Base-by-base conservation (phyloP, 2,888 invertebrate genomes). In the Platycheirus albimanus region DNA sequence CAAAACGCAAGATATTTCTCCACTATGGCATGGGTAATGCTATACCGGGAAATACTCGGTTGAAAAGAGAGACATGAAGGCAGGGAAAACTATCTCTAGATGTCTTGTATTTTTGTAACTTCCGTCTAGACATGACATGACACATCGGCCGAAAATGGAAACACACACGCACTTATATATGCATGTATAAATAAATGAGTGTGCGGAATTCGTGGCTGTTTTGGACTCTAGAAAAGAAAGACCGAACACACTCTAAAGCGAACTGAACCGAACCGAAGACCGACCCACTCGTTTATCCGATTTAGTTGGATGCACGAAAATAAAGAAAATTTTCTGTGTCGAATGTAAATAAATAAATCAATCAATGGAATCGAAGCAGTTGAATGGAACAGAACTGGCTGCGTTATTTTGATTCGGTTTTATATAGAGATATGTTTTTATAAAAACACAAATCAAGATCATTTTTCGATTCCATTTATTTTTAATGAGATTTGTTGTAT, bases 91-190 rank as follows among this genome's bases (percentile, higher is more conserved):
- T 64, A 72, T 41, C 78, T 78, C 80, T 76, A 52, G 75, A 61
- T 67, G 67, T 58, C 78, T 83, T 72, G 72, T 83, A 83, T 83
- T 78, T 78, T 63, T 74, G 56, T 74, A 78, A 83, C 83, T 83
- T 83, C 83, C 83, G 83, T 83, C 83, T 83, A 83, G 83, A 83
- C 83, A 69, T 61, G 81, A 81, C 83, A 78, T 83, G 83, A 83
- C 83, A 83, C 83, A 83, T 78, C 78, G 64, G 61, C 72, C 83
- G 72, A 83, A 83, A 83, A 83, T 83, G 83, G 83, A 69, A 69
- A 56, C 67, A 67, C 24, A 45, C 20, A 38, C 24, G 49, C 30
- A 47, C 38, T n/a, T n/a, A n/a, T n/a, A n/a, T n/a, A n/a, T n/a
- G 17, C 45, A 15, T 10, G 28, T 20, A 36, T 24, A 52, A 51